Evolutionary conservation across 2,797 vertebrate genomes (phyloP), one percentile per base, ranked within the genome.

Genomic region (Sebastes kiyomatsui): DNA sequence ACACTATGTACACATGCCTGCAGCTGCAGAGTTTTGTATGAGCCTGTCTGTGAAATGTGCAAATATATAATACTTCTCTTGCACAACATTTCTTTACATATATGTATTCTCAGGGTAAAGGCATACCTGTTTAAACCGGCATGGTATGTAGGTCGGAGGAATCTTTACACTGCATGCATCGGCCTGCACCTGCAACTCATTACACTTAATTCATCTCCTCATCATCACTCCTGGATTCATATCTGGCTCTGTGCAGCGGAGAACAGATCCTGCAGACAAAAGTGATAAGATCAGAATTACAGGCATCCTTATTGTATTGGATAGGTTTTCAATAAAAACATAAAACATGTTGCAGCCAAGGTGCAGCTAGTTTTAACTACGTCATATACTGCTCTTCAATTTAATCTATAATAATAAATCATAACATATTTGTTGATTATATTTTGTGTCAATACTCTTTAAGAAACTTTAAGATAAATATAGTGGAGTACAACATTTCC

Each of bases 111-210:
- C 3, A 0, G 22, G 25, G 49, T 28, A 42, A 75, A 68, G 8
- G 20, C 22, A 6, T 59, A 22, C 87, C 33, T 93, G 93, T 90
- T 86, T 56, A 59, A 86, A 90, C 91, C 59, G 62, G 82, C 2
- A 61, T 27, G 69, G 89, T 89, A 87, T 92, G 85, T 75, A 49
- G 28, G 72, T 27, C 2, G 11, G 23, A 80, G 81, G 67, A 66
- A 30, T 82, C 10, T 58, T 9, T 66, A 30, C 27, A 10, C 23
- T 54, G 27, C 77, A 2, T 78, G 80, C 81, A 32, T 80, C 58
- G 55, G 55, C 87, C 72, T 85, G 85, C 42, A 55, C 30, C 25
- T 35, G 42, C 42, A 46, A 79, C 28, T 59, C 1, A 49, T 68
- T 28, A 68, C 11, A 32, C 7, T 1, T 52, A 27, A 55, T 28